Base-by-base conservation (phyloP, 1,140 invertebrate species). In the Drosophila mojavensis region DNA sequence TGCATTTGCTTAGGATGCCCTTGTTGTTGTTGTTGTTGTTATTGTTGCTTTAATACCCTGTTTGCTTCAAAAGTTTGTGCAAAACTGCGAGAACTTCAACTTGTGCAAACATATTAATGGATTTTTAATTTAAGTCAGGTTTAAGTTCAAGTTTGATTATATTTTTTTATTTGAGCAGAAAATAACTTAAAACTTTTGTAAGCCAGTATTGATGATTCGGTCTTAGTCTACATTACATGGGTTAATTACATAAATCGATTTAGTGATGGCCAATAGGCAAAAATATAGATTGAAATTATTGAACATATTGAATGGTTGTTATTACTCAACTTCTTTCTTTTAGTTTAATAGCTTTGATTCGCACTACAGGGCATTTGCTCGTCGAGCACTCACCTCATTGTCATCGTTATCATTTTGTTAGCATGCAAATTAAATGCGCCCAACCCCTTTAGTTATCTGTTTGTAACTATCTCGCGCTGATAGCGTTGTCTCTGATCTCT, bases 401-500 rank as follows among this genome's bases (percentile, higher is more conserved):
- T 17, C 36, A 20, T 45, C 45, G 20, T 45, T 67, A 50, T 15
- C 43, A 47, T 54, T 60, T 54, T 67, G 59, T 73, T 51, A 73
- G 45, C 67, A 41, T 30, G 63, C 64, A 73, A 67, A 54, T 68
- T 61, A 55, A 68, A 68, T 68, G 55, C 11, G 70, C 70, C 70
- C 66, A 67, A 58, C 70, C 70, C 50, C 59, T 73, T 60, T 30
- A 15, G 56, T 68, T 73, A 73, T 68, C 64, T 54, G 39, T 5
- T 24, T n/a, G 24, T 39, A 68, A 47, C 50, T 73, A 68, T 68
- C 56, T 60, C 30, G 33, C 61, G 9, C 64, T 55, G 70, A 73
- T 73, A 73, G 56, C 64, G 41, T 15, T 6, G 20, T 28, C 48
- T 48, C 50, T 48, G 74, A 66, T 78, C 70, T 72, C 64, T 45